These are phyloP conservation scores for Myotis lucifugus DNA, from an alignment of 2,113 vertebrate species.

Conservation along the genomic window DNA sequence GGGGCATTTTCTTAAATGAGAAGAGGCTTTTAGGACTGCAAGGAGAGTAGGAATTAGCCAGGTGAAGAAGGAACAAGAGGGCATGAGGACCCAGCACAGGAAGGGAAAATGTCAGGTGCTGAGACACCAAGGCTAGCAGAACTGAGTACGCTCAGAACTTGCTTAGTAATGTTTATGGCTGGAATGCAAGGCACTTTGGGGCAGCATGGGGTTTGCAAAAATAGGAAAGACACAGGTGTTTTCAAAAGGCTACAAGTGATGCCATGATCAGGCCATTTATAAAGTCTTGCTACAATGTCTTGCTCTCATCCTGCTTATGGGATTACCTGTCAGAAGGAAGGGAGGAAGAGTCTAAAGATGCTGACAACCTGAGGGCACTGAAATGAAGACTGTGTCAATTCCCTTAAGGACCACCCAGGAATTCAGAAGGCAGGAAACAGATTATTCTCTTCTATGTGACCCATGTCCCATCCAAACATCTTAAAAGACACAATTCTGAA, in stretches of 20 bases:
- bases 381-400: not conserved
- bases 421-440: not conserved
- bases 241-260: not conserved
- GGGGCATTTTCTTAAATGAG: not conserved
- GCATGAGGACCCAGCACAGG: not conserved
- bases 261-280: not conserved
- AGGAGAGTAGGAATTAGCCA: not conserved
- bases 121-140: not conserved
- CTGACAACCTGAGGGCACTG: not conserved
- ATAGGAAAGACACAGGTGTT: not conserved
- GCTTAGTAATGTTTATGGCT: too few relatives aligned
- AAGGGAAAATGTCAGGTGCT: not conserved
- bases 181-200: not conserved
- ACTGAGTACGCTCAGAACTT: accelerated
- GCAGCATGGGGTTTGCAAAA: not conserved
- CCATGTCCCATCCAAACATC: not conserved
- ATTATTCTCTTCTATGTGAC: not conserved
- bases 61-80: not conserved
- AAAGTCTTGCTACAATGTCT: not conserved
- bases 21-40: not conserved
- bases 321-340: not conserved
- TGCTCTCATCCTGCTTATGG: not conserved
- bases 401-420: not conserved
- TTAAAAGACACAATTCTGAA: not conserved
- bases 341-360: not conserved